Base-by-base conservation (phyloP, 35 echinoderm and acorn worm species). In the Apostichopus parvimensis region DNA sequence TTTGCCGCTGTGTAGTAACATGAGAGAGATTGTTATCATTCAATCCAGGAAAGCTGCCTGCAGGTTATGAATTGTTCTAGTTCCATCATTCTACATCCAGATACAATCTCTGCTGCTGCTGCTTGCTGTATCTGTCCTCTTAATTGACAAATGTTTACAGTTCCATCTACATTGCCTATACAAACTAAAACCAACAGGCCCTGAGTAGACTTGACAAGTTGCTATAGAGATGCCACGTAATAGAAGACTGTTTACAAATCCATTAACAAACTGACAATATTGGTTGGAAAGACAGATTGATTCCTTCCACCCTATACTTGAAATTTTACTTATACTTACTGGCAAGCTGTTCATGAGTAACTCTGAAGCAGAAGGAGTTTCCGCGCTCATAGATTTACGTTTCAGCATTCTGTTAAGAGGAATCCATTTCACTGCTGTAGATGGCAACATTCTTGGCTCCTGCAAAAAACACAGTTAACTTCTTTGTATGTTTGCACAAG, bases 391-490 rank as follows among this genome's bases (percentile, higher is more conserved):
- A 10, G 97, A 96, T 83, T 95, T 93, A 34, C 95, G 87, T 72
- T 96, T 99, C 88, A 96, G 95, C 58, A 99, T 94, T 10, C 97
- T 70, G 56, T 83, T 94, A 26, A 99, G 92, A 61, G 91, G 92
- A 20, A 87, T 79, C 97, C 97, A 99, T 76, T 99, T 99, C 18
- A 99, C 76, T n/a, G 94, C 92, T 54, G 94, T 89, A 26, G 92
- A 96, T 61, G 93, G 87, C 11, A 95, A 89, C 72, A 92, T 94
- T 61, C 92, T 87, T 75, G 95, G 93, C 77, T 99, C 97, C 97
- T 99, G 92, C 3, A 91, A 89, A 34, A 78, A 77, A 15, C 58
- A 61, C 12, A 61, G 58, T 8, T 61, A 61, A 61, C 34, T 45
- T 45, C 34, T 45, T 45, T 45, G 34, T 45, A 45, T 45, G 34